Evolutionary conservation across 30 jellyfish, hydroid and myxozoan species (phyloP), one percentile per base, ranked within the genome.

Genomic region (Mastigias papua): DNA sequence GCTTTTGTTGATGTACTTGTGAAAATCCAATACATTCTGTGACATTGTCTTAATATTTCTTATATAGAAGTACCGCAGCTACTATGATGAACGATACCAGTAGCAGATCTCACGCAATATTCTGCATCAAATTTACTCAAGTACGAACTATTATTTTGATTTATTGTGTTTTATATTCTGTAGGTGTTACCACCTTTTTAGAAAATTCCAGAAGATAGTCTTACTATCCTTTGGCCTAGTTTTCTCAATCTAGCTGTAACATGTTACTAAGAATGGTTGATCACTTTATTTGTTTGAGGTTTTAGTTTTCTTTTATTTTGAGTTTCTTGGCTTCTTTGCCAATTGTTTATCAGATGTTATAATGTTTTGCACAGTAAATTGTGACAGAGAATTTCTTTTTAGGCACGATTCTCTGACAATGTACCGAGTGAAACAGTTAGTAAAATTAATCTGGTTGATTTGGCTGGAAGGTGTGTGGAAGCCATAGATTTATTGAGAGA

Each of bases 21-120:
- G 2, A 51, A 10, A 51, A 9, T 51, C 27, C 2, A 51, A 51
- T 51, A 23, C 17, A 10, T 51, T 13, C 25, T 51, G 27, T 51
- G 17, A 51, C 5, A 21, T 17, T 4, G 2, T 20, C 5, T 72
- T 48, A 16, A 6, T 28, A 28, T 66, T 35, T 73, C 1, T 57
- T n/a, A 33, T 32, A 1, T 50, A 89, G 99, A 69, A 78, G 80
- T 34, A 94, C 99, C 26, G 99, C 97, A 6, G 87, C 97, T 48
- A 94, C 99, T 27, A 89, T 81, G 87, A 89, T 94, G 97, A 94
- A 94, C 50, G 90, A 81, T 37, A 75, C 96, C 10, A 94, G 99
- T 63, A 94, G 99, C 92, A 80, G 99, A 73, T 94, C 99, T 17
- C 99, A 94, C 72, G 97, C 99, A 27, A 94, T 94, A 13, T 89